Conservation (phyloP, 1,140 invertebrate species). For the Tetragnatha versicolor region DNA sequence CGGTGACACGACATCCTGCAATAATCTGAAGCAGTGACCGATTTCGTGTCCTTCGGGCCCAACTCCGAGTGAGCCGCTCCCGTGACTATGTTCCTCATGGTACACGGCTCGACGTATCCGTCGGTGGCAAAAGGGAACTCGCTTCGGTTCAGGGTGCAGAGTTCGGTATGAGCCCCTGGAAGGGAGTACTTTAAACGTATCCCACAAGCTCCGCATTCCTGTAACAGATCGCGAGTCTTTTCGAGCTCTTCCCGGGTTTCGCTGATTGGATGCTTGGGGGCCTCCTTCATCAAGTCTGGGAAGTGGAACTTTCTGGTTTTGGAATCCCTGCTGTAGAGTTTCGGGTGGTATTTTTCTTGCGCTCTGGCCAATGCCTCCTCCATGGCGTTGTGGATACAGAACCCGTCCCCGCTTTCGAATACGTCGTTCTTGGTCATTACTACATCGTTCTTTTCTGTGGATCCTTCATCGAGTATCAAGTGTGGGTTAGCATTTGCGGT, state of each 20-base stretch:
- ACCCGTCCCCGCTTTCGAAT: too few species aligned
- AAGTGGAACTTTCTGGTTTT: too few species aligned
- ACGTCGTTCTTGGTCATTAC: too few species aligned
- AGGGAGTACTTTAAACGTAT: neutral
- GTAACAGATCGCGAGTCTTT: neutral
- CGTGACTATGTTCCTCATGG: neutral
- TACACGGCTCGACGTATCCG: neutral
- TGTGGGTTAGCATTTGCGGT: too few species aligned
- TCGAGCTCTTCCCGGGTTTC: neutral
- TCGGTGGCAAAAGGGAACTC: constrained; percentile 3
- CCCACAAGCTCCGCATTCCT: neutral
- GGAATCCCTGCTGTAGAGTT: too few species aligned
- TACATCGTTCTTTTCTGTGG: too few species aligned
- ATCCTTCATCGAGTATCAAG: too few species aligned
- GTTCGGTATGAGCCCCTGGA: neutral
- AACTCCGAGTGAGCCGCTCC: neutral
- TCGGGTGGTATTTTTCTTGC: too few species aligned
- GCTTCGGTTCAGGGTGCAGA: neutral
- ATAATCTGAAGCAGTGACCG: neutral
- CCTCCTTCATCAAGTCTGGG: too few species aligned
- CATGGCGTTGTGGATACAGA: too few species aligned
- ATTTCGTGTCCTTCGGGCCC: neutral
- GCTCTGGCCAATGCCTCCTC: too few species aligned
- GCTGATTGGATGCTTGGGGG: neutral
- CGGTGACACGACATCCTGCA: neutral